Evolutionary conservation across 2,797 vertebrate species (phyloP).

Genomic region (Hippocampus kuda): DNA sequence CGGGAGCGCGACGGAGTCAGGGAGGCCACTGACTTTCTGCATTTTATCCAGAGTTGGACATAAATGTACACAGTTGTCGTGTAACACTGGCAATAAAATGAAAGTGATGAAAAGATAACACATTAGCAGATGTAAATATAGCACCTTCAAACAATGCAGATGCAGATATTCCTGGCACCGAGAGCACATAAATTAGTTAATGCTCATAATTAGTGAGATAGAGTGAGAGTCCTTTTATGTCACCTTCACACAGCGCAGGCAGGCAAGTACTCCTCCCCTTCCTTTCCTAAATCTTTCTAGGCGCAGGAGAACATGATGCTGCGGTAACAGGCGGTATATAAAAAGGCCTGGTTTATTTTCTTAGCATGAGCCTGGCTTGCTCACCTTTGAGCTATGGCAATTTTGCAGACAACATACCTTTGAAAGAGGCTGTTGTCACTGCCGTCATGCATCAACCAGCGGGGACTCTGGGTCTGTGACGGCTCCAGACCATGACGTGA

Average conservation of each 20-base stretch:
- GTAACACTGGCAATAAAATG: neutral
- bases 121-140: neutral
- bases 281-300: conserved; percentile 2
- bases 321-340: conserved; percentile 46
- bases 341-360: conserved; percentile 43
- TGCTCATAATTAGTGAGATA: neutral
- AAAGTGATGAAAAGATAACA: neutral
- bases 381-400: conserved; percentile 45
- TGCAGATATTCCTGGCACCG: neutral
- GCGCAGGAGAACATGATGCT: conserved; percentile 50
- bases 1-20: neutral
- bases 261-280: neutral
- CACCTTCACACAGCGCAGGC: neutral
- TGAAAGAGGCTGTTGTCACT: conserved; percentile 34
- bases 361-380: conserved; percentile 23
- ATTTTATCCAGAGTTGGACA: neutral
- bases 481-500: conserved; percentile 36
- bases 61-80: neutral
- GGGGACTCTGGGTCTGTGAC: conserved; percentile 17
- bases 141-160: too few species aligned
- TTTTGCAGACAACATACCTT: conserved; percentile 33
- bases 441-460: conserved; percentile 11
- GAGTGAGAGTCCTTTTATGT: neutral
- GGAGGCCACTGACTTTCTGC: conserved; percentile 17
- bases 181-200: neutral